phyloP scores from a whole-genome alignment of 1,140 invertebrate species.

The Forficula auricularia region DNA sequence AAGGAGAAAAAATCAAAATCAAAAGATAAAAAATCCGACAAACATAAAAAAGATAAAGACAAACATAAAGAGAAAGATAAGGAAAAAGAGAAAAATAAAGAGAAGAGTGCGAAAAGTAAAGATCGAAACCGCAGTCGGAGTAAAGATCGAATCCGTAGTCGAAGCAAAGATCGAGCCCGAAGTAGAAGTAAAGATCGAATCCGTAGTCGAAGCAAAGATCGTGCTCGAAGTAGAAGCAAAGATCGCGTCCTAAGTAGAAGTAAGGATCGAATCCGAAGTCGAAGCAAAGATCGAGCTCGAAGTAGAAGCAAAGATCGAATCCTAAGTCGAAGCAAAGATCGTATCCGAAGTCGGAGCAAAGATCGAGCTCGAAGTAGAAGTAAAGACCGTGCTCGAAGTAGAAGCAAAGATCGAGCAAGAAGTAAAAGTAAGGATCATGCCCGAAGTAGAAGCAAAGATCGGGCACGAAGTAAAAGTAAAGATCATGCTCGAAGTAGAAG shows the following conservation, averaged over 20 bases:
- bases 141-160: conserved; percentile 1
- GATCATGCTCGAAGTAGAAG: conserved; percentile 9
- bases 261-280: conserved; percentile 6
- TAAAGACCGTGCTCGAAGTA: conserved; percentile 1
- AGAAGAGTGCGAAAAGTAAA: neutral
- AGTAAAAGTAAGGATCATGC: neutral
- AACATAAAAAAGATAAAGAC: conserved; percentile 4
- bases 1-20: conserved; percentile 19
- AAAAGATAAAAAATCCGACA: conserved; percentile 16
- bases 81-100: conserved; percentile 6
- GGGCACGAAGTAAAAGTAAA: conserved; percentile 3
- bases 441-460: conserved; percentile 2
- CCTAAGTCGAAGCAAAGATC: conserved; percentile 5
- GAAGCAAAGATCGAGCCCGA: conserved; percentile 6
- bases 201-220: conserved; percentile 14
- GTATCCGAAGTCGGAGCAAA: neutral
- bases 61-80: conserved; percentile 14
- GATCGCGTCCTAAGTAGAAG: conserved; percentile 8
- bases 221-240: conserved; percentile 4
- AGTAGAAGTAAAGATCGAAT: conserved; percentile 5
- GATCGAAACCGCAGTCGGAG: conserved; percentile 7
- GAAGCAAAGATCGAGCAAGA: conserved; percentile 6
- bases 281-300: conserved; percentile 18
- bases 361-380: conserved; percentile 4
- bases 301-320: conserved; percentile 14